Base-by-base conservation (phyloP, 1,140 invertebrate genomes). In the Listronotus bonariensis region DNA sequence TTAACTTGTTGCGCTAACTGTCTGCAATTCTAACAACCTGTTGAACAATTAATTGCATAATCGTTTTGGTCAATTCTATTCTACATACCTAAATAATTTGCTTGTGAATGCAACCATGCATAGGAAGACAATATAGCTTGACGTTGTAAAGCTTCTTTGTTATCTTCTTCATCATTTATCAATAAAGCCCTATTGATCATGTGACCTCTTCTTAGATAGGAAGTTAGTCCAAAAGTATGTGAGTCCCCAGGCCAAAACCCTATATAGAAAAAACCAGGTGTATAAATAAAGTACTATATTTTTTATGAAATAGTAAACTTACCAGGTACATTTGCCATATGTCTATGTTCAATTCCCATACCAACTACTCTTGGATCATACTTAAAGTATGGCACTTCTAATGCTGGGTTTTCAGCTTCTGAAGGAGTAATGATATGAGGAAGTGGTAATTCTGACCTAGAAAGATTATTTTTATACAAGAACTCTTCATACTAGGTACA, bases 211-310 rank as follows among this genome's bases (percentile, higher is more conserved):
- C 84, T 83, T 72, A 92, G 87, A 73, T 87, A 89, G 12, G 91
- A 91, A 9, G 95, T 54, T 12, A 89, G 68, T 15, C 90, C 91
- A 82, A 90, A 94, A 78, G 90, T 87, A 77, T 84, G 82, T 36
- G 77, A 71, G 80, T 92, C 90, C 3, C 88, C 90, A 40, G 90
- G 87, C 90, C 91, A 93, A 78, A 86, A 91, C 41, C 91, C 89
- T 91, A 72, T 26, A 68, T 42, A 17, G 9, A 45, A 14, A 59
- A 36, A 14, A n/a, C n/a, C n/a, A 17, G n/a, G n/a, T 45, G 2
- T 17, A 40, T 15, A 14, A 53, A 1, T 38, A 53, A 36, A 36
- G n/a, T 4, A 3, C n/a, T 20, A 10, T 31, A 6, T 14, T 31
- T 26, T 1, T 26, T 14, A 3, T 51, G 5, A 14, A 51, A 10